Evolutionary conservation across 2,888 invertebrate species (phyloP).

Genomic region (Anticlea derivata): DNA sequence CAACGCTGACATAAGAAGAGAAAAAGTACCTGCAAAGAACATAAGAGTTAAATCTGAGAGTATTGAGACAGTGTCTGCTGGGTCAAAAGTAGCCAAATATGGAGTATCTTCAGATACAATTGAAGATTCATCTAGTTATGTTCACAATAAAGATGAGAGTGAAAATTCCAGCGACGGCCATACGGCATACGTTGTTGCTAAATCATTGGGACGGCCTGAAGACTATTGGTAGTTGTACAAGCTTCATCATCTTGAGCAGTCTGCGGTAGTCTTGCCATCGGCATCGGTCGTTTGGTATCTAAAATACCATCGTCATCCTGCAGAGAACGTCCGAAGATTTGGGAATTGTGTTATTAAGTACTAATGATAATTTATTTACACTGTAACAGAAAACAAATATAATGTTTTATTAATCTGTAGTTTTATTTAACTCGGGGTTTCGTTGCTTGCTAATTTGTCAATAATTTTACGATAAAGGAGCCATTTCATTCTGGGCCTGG

Average conservation of each 20-base stretch:
- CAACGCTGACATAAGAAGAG: slow-evolving; percentile 20
- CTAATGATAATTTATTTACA: not conserved
- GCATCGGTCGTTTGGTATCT: too few species aligned
- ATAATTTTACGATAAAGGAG: too few species aligned
- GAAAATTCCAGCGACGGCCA: slow-evolving; percentile 28
- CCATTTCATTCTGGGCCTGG: too few species aligned
- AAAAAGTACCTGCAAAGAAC: slow-evolving; percentile 24
- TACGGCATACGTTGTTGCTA: slow-evolving; percentile 44
- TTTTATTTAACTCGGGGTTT: too few species aligned
- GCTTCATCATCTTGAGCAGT: not conserved
- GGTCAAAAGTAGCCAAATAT: slow-evolving; percentile 67
- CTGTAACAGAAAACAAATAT: slow-evolving; percentile 1
- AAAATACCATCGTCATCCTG: too few species aligned
- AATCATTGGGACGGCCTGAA: slow-evolving; percentile 38
- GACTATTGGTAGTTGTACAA: slow-evolving; percentile 20
- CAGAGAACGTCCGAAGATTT: too few species aligned
- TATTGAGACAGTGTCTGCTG: slow-evolving; percentile 64
- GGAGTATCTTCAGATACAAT: slow-evolving; percentile 23
- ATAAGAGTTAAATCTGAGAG: slow-evolving; percentile 27
- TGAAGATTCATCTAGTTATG: slow-evolving; percentile 12
- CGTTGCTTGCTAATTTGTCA: too few species aligned
- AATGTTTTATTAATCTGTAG: not conserved
- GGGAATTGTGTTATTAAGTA: not conserved
- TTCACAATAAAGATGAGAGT: slow-evolving; percentile 16
- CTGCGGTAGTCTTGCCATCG: too few species aligned